Evolutionary conservation across 2,888 invertebrate genomes (phyloP), one percentile per base, ranked within the genome.

Genomic region (Dicyrtomina minuta): DNA sequence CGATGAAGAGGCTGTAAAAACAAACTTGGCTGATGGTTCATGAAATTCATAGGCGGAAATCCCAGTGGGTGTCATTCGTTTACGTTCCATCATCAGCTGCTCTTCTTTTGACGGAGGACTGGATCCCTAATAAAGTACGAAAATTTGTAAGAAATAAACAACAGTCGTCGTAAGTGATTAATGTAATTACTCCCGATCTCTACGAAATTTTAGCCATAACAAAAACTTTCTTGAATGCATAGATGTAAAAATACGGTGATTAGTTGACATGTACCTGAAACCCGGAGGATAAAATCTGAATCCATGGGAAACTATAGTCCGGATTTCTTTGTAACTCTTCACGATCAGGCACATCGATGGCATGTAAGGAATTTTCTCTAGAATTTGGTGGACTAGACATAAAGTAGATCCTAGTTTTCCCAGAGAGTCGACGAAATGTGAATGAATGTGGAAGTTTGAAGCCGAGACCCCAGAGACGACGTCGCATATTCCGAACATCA

Each of bases 41-140:
- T 95, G 92, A 64, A 95, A 85, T 81, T 96, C 94, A 80, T 96
- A 97, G 0, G 93, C 92, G 0, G 94, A 94, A 68, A 97, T 96
- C 24, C 97, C 95, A 24, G 76, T 75, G 13, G 77, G 78, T 0
- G 94, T 90, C 51, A 95, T 87, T 66, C 97, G 86, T 83, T 96
- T 95, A 27, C 97, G 84, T 82, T 97, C 97, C 86, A 93, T 90
- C 71, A 95, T 84, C 64, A 97, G 82, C 81, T 95, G 93, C 81
- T 96, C 95, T 81, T 96, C 96, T 43, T 76, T 76, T 13, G 72
- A 70, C 2, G 74, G 75, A 1, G 75, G 75, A 58, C 66, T 61
- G n/a, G 73, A 56, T 24, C 74, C 74, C 75, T 77, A 44, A 53
- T 46, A 60, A 58, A 58, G 33, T 6, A 58, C 58, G n/a, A n/a